Conservation (phyloP, 2,888 invertebrate species). For the Podotricha telesiphe region DNA sequence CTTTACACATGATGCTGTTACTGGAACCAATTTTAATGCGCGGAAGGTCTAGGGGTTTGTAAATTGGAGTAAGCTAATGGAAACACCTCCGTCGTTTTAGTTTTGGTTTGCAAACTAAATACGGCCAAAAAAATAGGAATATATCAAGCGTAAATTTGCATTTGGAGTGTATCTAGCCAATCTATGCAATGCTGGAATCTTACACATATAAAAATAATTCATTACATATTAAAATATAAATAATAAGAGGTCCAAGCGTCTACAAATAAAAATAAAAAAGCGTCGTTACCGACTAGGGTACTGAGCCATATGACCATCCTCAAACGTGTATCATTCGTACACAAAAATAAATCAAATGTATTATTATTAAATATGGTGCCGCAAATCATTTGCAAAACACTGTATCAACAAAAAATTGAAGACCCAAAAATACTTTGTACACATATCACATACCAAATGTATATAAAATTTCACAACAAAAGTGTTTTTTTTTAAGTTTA, state of each 20-base stretch:
- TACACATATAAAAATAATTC: slow-evolving; percentile 67
- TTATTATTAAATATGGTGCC: slow-evolving; percentile 26
- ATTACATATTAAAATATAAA: slow-evolving; percentile 62
- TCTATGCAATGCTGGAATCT: slow-evolving; percentile 73
- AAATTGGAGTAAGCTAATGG: slow-evolving; percentile 64
- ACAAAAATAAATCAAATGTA: slow-evolving; percentile 35
- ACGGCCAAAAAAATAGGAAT: slow-evolving; percentile 63
- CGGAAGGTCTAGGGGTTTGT: slow-evolving; percentile 75
- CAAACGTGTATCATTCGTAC: slow-evolving; percentile 43
- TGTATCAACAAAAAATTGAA: slow-evolving; percentile 25
- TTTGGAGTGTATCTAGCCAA: slow-evolving; percentile 63
- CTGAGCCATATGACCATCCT: slow-evolving; percentile 50
- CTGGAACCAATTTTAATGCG: slow-evolving; percentile 72
- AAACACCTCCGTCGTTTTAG: slow-evolving; percentile 59
- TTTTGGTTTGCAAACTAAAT: slow-evolving; percentile 62
- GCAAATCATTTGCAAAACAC: slow-evolving; percentile 29
- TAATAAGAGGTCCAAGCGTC: slow-evolving; percentile 65
- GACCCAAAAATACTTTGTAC: slow-evolving; percentile 27
- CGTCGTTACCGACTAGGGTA: slow-evolving; percentile 58
- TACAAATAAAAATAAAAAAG: slow-evolving; percentile 70
- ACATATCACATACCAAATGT: background rate
- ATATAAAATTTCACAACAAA: no score
- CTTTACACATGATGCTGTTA: slow-evolving; percentile 26
- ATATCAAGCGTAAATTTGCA: slow-evolving; percentile 69
- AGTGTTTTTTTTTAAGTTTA: background rate